phyloP scores from a whole-genome alignment of 1,140 invertebrate genomes.

The Argopecten irradians region DNA sequence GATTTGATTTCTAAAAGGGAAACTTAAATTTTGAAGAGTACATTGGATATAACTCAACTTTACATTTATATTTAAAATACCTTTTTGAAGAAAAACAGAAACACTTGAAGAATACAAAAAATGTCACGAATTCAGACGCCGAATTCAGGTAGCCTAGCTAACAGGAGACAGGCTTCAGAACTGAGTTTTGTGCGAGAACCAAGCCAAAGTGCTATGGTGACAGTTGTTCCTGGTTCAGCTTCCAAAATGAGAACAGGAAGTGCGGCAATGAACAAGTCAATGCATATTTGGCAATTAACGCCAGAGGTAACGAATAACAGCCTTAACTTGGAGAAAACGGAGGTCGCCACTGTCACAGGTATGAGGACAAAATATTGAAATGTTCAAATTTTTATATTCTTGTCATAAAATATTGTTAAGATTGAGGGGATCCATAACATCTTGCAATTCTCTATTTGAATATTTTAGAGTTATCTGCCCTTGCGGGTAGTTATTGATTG shows the following conservation, averaged over 20 bases:
- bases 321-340: constrained; percentile 28
- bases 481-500: too few species aligned
- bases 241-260: constrained; percentile 1
- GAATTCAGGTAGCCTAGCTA: neutral
- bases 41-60: neutral
- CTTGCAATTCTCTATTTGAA: too few species aligned
- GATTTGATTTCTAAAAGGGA: neutral
- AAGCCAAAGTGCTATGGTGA: neutral
- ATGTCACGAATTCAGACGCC: constrained; percentile 15
- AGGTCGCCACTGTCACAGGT: neutral
- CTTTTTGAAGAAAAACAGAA: too few species aligned
- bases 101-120: neutral
- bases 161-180: neutral
- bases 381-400: too few species aligned
- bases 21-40: neutral
- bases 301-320: constrained; percentile 47
- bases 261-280: constrained; percentile 28
- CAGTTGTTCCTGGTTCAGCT: neutral
- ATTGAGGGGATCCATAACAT: too few species aligned
- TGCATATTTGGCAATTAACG: constrained; percentile 45
- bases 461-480: too few species aligned
- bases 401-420: too few species aligned
- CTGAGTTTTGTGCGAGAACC: neutral
- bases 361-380: neutral
- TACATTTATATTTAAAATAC: too few species aligned